Evolutionary conservation across 2,888 invertebrate genomes (phyloP).

Genomic region (Tenthredo scrophulariae): DNA sequence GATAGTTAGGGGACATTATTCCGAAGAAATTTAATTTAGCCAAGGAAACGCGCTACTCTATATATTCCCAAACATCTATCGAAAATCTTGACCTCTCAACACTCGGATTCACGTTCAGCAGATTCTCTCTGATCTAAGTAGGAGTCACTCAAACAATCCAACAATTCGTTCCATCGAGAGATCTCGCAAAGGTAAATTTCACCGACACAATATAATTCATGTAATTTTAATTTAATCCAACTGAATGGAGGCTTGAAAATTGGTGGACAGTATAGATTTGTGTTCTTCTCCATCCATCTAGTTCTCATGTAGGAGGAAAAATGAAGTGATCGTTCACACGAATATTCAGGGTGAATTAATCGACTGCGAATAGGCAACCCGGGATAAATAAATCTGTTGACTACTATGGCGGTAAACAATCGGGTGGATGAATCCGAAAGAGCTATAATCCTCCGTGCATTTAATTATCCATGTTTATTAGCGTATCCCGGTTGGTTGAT

Average conservation of each 20-base stretch:
- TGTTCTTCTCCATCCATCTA: background rate
- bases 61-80: conserved; percentile 6
- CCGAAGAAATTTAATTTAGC: conserved; percentile 11
- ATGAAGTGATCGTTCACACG: background rate
- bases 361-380: background rate
- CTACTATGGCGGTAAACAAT: conserved; percentile 37
- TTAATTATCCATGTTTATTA: conserved; percentile 70
- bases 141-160: background rate
- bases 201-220: background rate
- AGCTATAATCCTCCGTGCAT: conserved; percentile 62
- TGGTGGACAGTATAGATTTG: background rate
- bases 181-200: background rate
- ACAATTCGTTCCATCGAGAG: background rate
- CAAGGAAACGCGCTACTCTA: background rate
- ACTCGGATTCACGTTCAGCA: background rate
- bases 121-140: background rate
- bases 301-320: background rate
- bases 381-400: conserved; percentile 41
- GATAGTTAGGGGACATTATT: conserved; percentile 28
- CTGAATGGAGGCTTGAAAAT: background rate
- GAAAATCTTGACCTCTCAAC: conserved; percentile 4
- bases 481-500: conserved; percentile 64
- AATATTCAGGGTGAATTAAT: conserved; percentile 29
- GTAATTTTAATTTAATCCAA: background rate
- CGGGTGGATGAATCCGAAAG: conserved; percentile 8